These are phyloP conservation scores for Epinephelus coioides DNA, from an alignment of 2,797 vertebrate genomes.

Conservation along the genomic window DNA sequence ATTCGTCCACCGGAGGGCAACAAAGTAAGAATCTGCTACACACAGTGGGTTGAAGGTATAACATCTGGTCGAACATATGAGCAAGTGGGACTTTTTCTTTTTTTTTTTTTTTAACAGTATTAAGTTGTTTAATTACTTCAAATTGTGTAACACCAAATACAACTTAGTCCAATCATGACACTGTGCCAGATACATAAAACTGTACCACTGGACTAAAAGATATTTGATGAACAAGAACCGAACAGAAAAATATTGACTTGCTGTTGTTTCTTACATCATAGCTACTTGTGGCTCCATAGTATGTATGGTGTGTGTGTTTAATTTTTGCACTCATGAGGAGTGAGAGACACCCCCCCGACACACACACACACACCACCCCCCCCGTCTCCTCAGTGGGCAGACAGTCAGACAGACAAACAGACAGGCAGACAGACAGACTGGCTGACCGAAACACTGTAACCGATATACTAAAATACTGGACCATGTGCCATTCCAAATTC, in stretches of 20 bases:
- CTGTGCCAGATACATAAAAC: neutral
- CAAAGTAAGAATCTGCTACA: neutral
- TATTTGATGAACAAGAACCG: neutral
- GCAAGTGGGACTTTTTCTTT: neutral
- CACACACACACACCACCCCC: no score
- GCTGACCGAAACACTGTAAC: conserved; percentile 77
- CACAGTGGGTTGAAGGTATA: neutral
- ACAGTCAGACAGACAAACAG: conserved; percentile 50
- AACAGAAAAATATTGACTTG: neutral
- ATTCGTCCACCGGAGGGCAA: conserved; percentile 22
- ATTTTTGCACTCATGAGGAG: conserved; percentile 45
- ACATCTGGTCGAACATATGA: neutral
- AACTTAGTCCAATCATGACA: neutral
- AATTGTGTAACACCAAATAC: neutral
- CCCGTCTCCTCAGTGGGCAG: conserved; percentile 29
- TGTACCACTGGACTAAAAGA: neutral
- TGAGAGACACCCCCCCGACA: conserved; percentile 1
- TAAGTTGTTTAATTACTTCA: neutral
- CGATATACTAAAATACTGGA: conserved; percentile 76
- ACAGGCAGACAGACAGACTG: conserved; percentile 70
- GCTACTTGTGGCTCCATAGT: conserved; percentile 9
- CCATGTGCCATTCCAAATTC: conserved; percentile 79
- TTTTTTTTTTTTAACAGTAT: no score
- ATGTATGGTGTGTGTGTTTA: conserved; percentile 30
- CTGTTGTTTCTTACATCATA: conserved; percentile 12